Evolutionary conservation across 1,140 invertebrate genomes (phyloP).

Genomic region (Subanguina moxae): DNA sequence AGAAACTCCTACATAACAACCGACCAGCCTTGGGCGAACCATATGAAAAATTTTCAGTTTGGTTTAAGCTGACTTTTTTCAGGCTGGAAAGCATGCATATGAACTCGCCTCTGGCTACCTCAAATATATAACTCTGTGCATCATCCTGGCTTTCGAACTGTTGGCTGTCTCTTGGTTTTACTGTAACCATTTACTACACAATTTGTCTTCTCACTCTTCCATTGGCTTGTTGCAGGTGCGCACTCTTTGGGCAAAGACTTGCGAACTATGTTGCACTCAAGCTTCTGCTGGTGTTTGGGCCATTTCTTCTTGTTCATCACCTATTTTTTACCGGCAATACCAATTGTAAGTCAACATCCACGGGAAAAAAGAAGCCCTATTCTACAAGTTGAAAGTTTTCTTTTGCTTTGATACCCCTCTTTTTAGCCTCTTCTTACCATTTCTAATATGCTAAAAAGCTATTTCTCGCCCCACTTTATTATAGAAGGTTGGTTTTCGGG

Average conservation of each 20-base stretch:
- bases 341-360: constrained; percentile 48
- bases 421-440: no score
- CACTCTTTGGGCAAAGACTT: constrained; percentile 54
- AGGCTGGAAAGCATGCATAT: constrained; percentile 55
- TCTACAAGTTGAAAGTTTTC: constrained; percentile 6
- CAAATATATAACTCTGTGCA: constrained; percentile 53
- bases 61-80: constrained; percentile 20
- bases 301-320: constrained; percentile 51
- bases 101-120: constrained; percentile 54
- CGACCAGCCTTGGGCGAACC: no score
- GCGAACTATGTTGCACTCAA: constrained; percentile 42
- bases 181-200: constrained; percentile 47
- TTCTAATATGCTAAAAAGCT: no score
- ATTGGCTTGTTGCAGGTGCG: constrained; percentile 40
- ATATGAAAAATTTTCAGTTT: no score
- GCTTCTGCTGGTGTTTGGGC: constrained; percentile 56
- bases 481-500: no score
- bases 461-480: no score
- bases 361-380: background rate
- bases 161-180: constrained; percentile 58
- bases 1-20: background rate
- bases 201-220: background rate
- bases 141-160: constrained; percentile 52
- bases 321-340: constrained; percentile 48
- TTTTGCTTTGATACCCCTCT: no score